A percentile compares a stretch with the other conserved stretches of the same genome.
Conservation (phyloP, 64 coral and sea anemone genomes). For the Montipora capricornis region DNA sequence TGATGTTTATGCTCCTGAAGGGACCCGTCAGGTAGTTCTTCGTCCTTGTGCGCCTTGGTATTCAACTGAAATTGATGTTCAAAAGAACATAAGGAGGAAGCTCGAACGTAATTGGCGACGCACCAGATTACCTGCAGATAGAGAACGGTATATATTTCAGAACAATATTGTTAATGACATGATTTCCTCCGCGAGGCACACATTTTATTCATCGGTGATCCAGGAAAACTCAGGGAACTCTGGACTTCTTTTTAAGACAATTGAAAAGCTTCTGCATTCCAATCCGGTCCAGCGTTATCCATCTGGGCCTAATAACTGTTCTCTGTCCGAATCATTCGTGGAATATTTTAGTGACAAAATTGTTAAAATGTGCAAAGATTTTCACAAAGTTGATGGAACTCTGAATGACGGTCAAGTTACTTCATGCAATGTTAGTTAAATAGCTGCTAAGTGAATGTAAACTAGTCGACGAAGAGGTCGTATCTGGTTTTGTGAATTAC, state of each 20-base stretch:
- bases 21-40: constrained; percentile 24
- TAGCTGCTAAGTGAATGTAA: too few species aligned
- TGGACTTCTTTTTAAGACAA: constrained; percentile 42
- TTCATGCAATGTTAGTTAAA: too few species aligned
- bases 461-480: too few species aligned
- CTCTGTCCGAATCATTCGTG: too few species aligned
- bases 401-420: neutral
- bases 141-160: neutral
- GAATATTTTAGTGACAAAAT: neutral
- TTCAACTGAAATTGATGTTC: too few species aligned
- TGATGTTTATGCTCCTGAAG: constrained; percentile 38
- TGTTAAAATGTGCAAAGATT: constrained; percentile 17
- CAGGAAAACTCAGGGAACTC: constrained; percentile 33
- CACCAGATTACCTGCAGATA: constrained; percentile 32
- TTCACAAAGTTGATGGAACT: neutral
- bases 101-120: constrained; percentile 52
- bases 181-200: constrained; percentile 32
- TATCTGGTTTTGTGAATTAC: too few species aligned
- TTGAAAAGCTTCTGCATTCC: neutral
- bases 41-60: constrained; percentile 10
- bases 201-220: constrained; percentile 25
- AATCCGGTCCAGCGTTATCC: too few species aligned
- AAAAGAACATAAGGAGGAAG: neutral
- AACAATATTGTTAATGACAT: constrained; percentile 39
- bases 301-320: too few species aligned